Evolutionary conservation across 2,113 vertebrate species (phyloP).

Genomic region (Corythornis vintsioides): DNA sequence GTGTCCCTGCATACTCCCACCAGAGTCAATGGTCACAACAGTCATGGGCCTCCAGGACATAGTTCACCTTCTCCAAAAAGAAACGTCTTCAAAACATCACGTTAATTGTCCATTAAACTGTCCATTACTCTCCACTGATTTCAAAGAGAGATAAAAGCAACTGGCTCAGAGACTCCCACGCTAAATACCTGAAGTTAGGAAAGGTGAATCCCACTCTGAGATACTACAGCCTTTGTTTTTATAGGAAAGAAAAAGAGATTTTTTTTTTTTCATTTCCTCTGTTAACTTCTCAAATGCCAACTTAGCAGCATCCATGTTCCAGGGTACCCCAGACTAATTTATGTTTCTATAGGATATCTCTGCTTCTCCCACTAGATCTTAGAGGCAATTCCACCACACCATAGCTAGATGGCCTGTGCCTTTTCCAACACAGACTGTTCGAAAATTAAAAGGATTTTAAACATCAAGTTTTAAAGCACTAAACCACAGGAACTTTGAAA

Average conservation of each 20-base stretch:
- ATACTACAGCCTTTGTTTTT: not conserved
- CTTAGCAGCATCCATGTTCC: not conserved
- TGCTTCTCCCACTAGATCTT: not conserved
- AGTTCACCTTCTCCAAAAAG: not conserved
- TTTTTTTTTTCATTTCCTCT: not conserved
- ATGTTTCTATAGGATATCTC: not conserved
- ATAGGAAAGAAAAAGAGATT: not conserved
- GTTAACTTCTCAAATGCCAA: not conserved
- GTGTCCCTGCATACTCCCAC: not conserved
- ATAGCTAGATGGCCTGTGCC: not conserved
- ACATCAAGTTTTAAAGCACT: not conserved
- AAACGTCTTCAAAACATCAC: not conserved
- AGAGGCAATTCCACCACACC: not conserved
- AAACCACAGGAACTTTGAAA: not conserved
- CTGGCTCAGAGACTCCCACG: accelerated
- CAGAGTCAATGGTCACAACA: not conserved
- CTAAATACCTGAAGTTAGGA: not conserved
- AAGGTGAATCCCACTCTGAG: not conserved
- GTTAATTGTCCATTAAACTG: not conserved
- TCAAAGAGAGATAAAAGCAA: not conserved
- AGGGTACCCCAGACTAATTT: not conserved
- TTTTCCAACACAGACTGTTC: not conserved
- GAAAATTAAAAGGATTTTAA: not conserved
- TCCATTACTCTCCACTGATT: not conserved
- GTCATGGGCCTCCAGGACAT: not conserved